Evolutionary conservation across 2,113 vertebrate species (phyloP), one percentile per base, ranked within the genome.

Genomic region (Xenus cinereus): DNA sequence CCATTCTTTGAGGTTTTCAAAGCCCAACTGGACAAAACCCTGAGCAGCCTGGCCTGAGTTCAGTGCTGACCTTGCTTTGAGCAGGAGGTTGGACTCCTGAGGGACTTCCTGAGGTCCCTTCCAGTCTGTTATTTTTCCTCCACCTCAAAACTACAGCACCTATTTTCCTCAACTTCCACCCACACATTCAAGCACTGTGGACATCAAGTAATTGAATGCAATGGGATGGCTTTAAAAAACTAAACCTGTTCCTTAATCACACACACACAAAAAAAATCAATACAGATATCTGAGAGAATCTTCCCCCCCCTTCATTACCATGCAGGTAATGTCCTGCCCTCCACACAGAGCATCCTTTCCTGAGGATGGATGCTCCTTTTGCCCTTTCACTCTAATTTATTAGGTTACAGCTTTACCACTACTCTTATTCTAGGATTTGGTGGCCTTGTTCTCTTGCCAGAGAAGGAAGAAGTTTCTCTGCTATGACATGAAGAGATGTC

Each of bases 381-480:
- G 63, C 54, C 81, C 62, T 93, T 90, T 72, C 64, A 39, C 23
- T 82, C 59, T 62, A 7, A 9, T 89, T 95, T 95, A 66, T 54
- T 71, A 56, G 35, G 51, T 64, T 83, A 74, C 71, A 83, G 75
- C 24, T 92, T 72, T 89, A 43, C 46, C 17, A 7, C 74, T 76
- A 67, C 43, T 27, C 43, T 93, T 94, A 84, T 71, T 87, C 50
- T 50, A 56, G 46, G 56, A 90, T 90, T 56, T 93, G 74, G 74
- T 82, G 95, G 91, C 53, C 59, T 84, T 35, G 30, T 64, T 87
- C 43, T 69, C 68, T 64, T 85, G 37, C 54, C 56, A 91, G 86
- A 92, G 66, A 93, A 79, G 63, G 72, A 87, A 89, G 33, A 89
- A 84, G 71, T 85, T 90, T 96, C 76, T 85, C 69, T 97, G 83